Percentiles rank a stretch among this genome's conserved stretches.
These are phyloP conservation scores for Rhimphoctona megacephalus DNA, from an alignment of 2,888 invertebrate genomes.

Conservation along the genomic window DNA sequence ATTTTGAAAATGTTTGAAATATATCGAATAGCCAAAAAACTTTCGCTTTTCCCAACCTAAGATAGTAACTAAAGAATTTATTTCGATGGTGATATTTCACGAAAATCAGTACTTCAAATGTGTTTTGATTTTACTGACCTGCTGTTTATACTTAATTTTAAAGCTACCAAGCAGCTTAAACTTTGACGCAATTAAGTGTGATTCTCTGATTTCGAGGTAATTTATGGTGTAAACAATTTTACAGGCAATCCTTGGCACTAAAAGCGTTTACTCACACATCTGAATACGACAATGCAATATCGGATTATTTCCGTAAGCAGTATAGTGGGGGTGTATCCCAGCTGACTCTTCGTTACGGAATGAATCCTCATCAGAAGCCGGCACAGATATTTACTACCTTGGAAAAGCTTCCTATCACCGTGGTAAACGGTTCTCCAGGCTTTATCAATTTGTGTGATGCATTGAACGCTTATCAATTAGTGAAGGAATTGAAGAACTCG, in stretches of 20 bases:
- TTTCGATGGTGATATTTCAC: no score
- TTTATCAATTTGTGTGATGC: conserved; percentile 99
- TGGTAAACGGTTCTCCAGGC: conserved; percentile 97
- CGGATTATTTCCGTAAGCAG: conserved; percentile 97
- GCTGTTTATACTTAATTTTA: not conserved
- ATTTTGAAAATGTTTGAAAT: not conserved
- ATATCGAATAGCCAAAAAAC: not conserved
- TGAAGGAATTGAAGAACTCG: conserved; percentile 93
- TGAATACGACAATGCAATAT: conserved; percentile 96
- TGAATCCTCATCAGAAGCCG: conserved; percentile 99
- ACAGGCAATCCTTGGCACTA: conserved; percentile 91
- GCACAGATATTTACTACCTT: conserved; percentile 95
- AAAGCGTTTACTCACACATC: conserved; percentile 99
- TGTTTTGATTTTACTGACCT: not conserved
- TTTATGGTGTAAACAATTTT: conserved; percentile 72
- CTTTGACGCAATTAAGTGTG: not conserved
- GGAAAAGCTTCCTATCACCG: conserved; percentile 92
- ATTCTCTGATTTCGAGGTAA: not conserved
- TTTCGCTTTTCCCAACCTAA: no score
- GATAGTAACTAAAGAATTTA: no score
- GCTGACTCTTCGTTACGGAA: conserved; percentile 95
- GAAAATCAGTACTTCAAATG: no score
- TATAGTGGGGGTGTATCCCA: conserved; percentile 93
- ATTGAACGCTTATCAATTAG: conserved; percentile 98
- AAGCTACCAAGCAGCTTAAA: not conserved